Conservation (phyloP, 2,797 vertebrate genomes). For the Sebastes minor region DNA sequence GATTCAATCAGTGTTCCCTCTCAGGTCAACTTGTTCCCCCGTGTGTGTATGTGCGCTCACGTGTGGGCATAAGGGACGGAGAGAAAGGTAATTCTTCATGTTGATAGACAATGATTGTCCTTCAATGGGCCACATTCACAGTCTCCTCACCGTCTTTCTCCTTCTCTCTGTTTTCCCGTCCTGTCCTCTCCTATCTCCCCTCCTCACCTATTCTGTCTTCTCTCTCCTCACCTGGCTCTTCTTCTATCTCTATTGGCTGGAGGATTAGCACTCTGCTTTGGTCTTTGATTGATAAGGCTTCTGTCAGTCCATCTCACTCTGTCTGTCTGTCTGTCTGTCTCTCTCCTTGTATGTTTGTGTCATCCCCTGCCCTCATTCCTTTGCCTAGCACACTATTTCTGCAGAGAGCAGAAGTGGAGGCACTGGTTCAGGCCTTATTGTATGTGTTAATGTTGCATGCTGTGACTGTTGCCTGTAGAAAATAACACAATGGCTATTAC, state of each 20-base stretch:
- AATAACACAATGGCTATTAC: background rate
- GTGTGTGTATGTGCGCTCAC: constrained; percentile 44
- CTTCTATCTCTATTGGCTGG: constrained; percentile 22
- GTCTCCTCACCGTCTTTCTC: constrained; percentile 53
- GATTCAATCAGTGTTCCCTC: constrained; percentile 76
- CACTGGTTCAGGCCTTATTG: background rate
- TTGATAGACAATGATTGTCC: constrained; percentile 81
- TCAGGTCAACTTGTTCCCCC: constrained; percentile 64
- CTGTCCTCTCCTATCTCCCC: constrained; percentile 27
- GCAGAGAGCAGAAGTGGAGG: background rate
- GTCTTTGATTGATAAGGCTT: constrained; percentile 57
- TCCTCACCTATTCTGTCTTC: constrained; percentile 21
- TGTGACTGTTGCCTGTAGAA: constrained; percentile 6
- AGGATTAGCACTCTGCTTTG: constrained; percentile 46
- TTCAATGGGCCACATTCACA: constrained; percentile 62
- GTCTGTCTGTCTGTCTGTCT: background rate
- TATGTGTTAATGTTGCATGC: background rate
- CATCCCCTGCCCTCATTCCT: background rate
- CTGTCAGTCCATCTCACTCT: constrained; percentile 33
- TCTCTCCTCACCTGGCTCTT: constrained; percentile 16
- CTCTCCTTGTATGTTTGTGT: constrained; percentile 8
- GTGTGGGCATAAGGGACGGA: constrained; percentile 49
- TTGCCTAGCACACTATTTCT: background rate
- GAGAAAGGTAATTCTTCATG: constrained; percentile 76
- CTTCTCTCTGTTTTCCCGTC: constrained; percentile 29